Percentiles rank a stretch among this genome's conserved stretches.
Conservation (phyloP, 2,113 vertebrate species). For the Daboia siamensis region DNA sequence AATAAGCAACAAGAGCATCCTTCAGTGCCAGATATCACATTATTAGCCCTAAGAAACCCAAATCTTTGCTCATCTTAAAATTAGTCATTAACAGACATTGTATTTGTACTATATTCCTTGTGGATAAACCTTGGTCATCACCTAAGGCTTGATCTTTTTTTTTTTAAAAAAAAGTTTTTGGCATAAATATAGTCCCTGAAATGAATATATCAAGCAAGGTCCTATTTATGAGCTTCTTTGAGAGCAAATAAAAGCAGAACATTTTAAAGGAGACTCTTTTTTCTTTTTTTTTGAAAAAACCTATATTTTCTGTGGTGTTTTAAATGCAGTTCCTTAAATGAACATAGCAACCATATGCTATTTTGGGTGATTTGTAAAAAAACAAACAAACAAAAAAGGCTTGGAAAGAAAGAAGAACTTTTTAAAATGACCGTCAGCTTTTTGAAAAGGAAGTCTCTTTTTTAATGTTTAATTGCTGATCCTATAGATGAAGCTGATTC, state of each 20-base stretch:
- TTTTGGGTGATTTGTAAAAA: background rate
- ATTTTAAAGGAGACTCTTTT: background rate
- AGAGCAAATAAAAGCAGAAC: background rate
- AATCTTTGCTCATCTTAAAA: background rate
- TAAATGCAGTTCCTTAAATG: background rate
- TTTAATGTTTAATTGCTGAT: background rate
- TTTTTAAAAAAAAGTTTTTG: background rate
- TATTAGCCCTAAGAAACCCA: background rate
- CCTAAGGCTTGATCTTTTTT: background rate
- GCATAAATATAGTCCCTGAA: background rate
- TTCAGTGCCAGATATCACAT: background rate
- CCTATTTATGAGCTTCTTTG: background rate
- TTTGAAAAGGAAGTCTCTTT: background rate
- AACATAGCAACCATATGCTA: background rate
- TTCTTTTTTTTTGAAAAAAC: background rate
- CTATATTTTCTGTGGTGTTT: background rate
- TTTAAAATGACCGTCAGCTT: background rate
- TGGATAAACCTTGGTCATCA: background rate
- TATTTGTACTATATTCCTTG: background rate
- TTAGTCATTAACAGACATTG: background rate
- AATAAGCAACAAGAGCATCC: too few relatives aligned
- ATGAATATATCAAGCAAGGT: background rate
- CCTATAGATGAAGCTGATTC: background rate
- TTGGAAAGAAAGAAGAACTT: background rate
- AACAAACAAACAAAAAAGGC: background rate